phyloP scores from a whole-genome alignment of 1,140 invertebrate species.

The Aphelinus atriplicis region DNA sequence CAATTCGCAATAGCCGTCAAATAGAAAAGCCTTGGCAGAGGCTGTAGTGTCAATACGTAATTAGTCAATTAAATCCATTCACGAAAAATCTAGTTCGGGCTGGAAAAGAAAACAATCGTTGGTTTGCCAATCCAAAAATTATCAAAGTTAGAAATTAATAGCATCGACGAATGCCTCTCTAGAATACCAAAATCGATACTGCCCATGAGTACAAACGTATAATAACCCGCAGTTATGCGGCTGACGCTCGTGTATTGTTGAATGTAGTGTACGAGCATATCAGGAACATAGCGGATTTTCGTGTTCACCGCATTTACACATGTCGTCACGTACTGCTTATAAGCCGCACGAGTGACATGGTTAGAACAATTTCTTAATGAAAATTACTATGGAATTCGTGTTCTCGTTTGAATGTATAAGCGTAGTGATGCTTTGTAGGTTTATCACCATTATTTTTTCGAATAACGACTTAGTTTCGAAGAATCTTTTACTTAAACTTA shows the following conservation, averaged over 20 bases:
- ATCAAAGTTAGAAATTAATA: not conserved
- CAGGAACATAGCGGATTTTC: not conserved
- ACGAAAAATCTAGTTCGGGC: not conserved
- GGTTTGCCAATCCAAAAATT: not conserved
- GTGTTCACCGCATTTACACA: slow-evolving; percentile 4
- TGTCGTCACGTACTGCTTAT: not conserved
- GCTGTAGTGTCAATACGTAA: too few relatives aligned
- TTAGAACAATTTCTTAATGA: not conserved
- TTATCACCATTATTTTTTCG: too few relatives aligned
- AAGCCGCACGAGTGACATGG: not conserved
- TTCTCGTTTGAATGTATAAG: too few relatives aligned
- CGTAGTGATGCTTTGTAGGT: too few relatives aligned
- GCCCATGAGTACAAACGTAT: not conserved
- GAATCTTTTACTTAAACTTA: too few relatives aligned
- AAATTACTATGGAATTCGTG: not conserved
- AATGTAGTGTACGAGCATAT: too few relatives aligned
- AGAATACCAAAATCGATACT: slow-evolving; percentile 16
- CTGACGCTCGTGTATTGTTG: too few relatives aligned
- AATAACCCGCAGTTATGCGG: not conserved
- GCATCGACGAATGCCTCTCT: not conserved
- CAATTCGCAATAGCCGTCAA: not conserved
- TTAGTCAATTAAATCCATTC: not conserved
- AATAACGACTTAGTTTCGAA: too few relatives aligned
- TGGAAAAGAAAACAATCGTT: not conserved
- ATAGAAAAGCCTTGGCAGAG: not conserved